Percentiles rank a stretch among this genome's conserved stretches.
These are phyloP conservation scores for Chiloscyllium punctatum DNA, from an alignment of 2,797 vertebrate genomes.

Conservation along the genomic window DNA sequence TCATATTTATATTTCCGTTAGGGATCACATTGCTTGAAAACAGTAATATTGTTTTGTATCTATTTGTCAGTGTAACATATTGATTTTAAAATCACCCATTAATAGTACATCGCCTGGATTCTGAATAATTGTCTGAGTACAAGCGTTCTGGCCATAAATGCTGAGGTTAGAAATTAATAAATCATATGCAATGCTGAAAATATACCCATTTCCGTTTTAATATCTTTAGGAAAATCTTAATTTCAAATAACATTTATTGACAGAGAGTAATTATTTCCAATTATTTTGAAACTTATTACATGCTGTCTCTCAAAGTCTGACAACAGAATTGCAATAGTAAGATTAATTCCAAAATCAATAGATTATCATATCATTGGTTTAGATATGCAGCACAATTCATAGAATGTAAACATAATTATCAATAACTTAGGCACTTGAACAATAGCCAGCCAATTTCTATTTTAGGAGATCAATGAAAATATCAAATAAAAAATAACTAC, in stretches of 20 bases:
- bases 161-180: not conserved
- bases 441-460: not conserved
- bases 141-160: not conserved
- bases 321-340: not conserved
- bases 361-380: not conserved
- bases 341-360: slow-evolving; percentile 23
- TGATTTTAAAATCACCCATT: not conserved
- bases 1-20: not conserved
- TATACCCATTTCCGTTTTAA: not conserved
- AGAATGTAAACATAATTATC: not conserved
- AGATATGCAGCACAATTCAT: not conserved
- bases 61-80: not conserved
- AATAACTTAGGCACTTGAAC: not conserved
- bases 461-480: not conserved
- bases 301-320: not conserved
- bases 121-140: not conserved
- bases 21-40: not conserved
- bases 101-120: not conserved
- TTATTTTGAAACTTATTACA: slow-evolving; percentile 14
- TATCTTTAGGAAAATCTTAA: not conserved
- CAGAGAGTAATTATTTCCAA: not conserved
- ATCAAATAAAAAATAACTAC: not conserved
- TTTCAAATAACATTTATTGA: not conserved
- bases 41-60: not conserved
- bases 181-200: not conserved